A percentile compares a stretch with the other conserved stretches of the same genome.
phyloP scores from a whole-genome alignment of 2,797 vertebrate genomes.

The Oryzias dopingdopingensis region DNA sequence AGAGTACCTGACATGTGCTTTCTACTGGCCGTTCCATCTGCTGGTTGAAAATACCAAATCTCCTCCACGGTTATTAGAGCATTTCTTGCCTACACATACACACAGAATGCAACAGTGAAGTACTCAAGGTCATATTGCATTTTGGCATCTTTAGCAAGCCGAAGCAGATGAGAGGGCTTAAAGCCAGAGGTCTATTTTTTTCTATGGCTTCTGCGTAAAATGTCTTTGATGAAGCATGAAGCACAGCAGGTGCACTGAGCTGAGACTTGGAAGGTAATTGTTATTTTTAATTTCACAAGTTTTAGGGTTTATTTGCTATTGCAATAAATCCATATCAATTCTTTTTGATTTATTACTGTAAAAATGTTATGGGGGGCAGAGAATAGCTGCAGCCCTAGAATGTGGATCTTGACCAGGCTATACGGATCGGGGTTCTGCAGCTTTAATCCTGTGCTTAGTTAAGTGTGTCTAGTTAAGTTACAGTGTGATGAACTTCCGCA shows the following conservation, averaged over 20 bases:
- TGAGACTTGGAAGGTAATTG: conserved; percentile 38
- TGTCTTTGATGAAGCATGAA: conserved; percentile 54
- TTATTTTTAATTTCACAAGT: conserved; percentile 51
- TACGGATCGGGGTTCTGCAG: not conserved
- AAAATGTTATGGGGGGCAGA: conserved; percentile 24
- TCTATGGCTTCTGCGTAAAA: conserved; percentile 41
- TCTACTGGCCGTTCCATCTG: conserved; percentile 31
- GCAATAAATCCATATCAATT: conserved; percentile 59
- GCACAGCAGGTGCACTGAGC: conserved; percentile 38
- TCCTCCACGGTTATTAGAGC: conserved; percentile 17
- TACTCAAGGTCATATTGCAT: conserved; percentile 40
- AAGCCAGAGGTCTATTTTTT: conserved; percentile 53
- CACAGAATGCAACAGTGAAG: conserved; percentile 22
- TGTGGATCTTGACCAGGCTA: not conserved
- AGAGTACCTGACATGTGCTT: conserved; percentile 51
- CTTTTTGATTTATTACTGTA: conserved; percentile 49
- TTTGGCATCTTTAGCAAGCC: conserved; percentile 36
- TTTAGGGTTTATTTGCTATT: conserved; percentile 56
- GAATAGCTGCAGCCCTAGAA: not conserved
- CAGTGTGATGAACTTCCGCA: too few species aligned
- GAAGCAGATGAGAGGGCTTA: conserved; percentile 33
- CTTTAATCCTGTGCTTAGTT: conserved; percentile 1
- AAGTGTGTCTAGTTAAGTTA: too few species aligned
- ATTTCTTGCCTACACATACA: conserved; percentile 20
- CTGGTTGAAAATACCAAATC: conserved; percentile 40